phyloP scores from a whole-genome alignment of 2,888 invertebrate species.

The Drosophila lutescens region DNA sequence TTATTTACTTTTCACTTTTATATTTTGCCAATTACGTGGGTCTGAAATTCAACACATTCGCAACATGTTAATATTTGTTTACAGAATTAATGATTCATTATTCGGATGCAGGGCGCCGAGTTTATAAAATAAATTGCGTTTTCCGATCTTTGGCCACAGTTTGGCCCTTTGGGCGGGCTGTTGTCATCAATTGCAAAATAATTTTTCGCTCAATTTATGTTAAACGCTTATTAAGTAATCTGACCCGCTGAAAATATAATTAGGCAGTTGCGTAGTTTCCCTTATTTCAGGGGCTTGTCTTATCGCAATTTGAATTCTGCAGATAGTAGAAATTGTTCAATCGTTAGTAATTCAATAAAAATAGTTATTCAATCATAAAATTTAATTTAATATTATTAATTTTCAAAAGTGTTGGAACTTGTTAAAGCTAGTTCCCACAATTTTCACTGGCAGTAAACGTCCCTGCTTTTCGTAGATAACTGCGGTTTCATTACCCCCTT shows the following conservation, averaged over 20 bases:
- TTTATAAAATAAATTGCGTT: background rate
- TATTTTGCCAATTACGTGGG: background rate
- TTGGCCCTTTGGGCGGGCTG: background rate
- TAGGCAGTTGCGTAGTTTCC: background rate
- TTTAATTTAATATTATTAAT: background rate
- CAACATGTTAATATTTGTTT: background rate
- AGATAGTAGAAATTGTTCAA: background rate
- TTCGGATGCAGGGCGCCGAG: background rate
- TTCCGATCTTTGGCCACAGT: background rate
- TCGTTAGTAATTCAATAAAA: background rate
- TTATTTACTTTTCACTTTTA: slow-evolving; percentile 1
- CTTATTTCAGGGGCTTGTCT: background rate
- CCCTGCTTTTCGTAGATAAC: background rate
- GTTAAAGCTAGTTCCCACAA: background rate
- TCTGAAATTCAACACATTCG: background rate
- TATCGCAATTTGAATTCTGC: background rate
- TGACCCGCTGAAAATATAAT: background rate
- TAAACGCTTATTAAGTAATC: slow-evolving; percentile 11
- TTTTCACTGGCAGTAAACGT: background rate
- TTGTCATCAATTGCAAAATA: background rate
- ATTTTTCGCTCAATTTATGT: background rate
- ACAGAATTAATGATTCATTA: slow-evolving; percentile 13
- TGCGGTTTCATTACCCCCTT: slow-evolving; percentile 6
- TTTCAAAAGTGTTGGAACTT: background rate
- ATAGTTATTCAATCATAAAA: background rate